These are phyloP conservation scores for Chorisops tibialis DNA, from an alignment of 2,888 invertebrate species.

Conservation along the genomic window DNA sequence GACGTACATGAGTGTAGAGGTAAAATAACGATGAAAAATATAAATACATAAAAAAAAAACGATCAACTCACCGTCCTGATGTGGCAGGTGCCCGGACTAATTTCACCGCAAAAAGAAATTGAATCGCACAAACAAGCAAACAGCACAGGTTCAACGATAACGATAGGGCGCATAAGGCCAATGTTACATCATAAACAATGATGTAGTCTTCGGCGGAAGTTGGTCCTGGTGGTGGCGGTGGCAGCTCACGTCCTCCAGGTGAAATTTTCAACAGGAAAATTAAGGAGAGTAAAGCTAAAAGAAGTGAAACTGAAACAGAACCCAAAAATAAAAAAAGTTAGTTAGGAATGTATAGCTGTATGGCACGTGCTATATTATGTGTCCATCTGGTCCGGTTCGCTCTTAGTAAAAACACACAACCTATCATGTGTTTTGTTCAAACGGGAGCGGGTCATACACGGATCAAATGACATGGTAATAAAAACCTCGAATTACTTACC, in stretches of 20 bases:
- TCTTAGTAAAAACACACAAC: not conserved
- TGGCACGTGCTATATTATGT: conserved; percentile 19
- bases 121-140: conserved; percentile 87
- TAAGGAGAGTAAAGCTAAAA: conserved; percentile 78
- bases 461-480: conserved; percentile 11
- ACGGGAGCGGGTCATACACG: not conserved
- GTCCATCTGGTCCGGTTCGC: conserved; percentile 2
- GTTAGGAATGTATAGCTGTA: not conserved
- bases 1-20: too few relatives aligned
- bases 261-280: conserved; percentile 84
- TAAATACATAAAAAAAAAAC: not conserved
- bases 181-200: conserved; percentile 86
- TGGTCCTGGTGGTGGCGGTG: conserved; percentile 46
- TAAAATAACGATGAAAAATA: too few relatives aligned
- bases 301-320: conserved; percentile 62
- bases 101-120: conserved; percentile 91
- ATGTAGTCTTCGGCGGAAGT: conserved; percentile 76
- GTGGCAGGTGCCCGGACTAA: conserved; percentile 82
- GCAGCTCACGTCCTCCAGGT: conserved; percentile 54
- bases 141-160: conserved; percentile 87
- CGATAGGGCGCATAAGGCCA: conserved; percentile 84
- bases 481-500: conserved; percentile 40
- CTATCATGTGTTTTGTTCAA: not conserved
- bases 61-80: conserved; percentile 58
- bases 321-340: not conserved